These are phyloP conservation scores for Chrysoperla carnea DNA, from an alignment of 1,140 invertebrate genomes.

Conservation along the genomic window DNA sequence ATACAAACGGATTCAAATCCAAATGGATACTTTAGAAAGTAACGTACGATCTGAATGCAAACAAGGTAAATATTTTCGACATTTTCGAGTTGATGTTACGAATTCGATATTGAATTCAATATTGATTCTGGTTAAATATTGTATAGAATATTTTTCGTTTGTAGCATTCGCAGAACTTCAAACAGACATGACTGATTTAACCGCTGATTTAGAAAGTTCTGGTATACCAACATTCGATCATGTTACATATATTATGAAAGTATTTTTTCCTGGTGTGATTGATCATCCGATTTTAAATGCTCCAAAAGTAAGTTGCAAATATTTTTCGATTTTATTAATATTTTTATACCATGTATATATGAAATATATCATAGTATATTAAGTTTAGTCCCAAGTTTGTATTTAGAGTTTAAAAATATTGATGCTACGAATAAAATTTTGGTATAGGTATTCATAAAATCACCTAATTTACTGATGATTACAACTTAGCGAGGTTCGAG, in stretches of 20 bases:
- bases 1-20: slow-evolving; percentile 94
- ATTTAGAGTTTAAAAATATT: too few species aligned
- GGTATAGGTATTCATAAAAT: too few species aligned
- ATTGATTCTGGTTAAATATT: too few species aligned
- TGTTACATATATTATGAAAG: slow-evolving; percentile 94
- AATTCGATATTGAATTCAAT: too few species aligned
- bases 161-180: slow-evolving; percentile 95
- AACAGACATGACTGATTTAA: slow-evolving; percentile 97
- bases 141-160: slow-evolving; percentile 8
- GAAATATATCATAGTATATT: too few species aligned
- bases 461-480: too few species aligned
- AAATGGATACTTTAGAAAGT: slow-evolving; percentile 98
- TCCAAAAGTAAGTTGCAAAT: slow-evolving; percentile 38
- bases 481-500: too few species aligned
- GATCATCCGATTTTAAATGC: slow-evolving; percentile 84
- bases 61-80: slow-evolving; percentile 37
- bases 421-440: too few species aligned
- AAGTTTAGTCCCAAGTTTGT: too few species aligned
- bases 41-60: slow-evolving; percentile 96
- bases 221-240: slow-evolving; percentile 93
- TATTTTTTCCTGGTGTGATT: slow-evolving; percentile 89
- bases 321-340: too few species aligned
- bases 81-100: too few species aligned
- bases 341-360: too few species aligned
- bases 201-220: slow-evolving; percentile 85